Base-by-base conservation (phyloP, 1,140 invertebrate species). In the Bombus balteatus region DNA sequence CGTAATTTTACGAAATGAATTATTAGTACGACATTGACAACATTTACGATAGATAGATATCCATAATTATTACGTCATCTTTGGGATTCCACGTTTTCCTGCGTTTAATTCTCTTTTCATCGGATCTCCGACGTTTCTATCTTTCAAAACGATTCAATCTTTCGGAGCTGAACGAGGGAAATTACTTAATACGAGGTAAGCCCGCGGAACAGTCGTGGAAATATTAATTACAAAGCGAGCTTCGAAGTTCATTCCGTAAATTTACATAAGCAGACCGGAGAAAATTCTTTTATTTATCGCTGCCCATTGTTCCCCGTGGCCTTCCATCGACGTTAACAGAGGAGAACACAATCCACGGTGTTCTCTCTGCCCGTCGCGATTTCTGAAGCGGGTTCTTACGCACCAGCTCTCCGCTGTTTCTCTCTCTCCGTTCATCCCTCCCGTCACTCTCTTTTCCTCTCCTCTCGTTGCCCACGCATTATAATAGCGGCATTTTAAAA, bases 401-500 rank as follows among this genome's bases (percentile, higher is more conserved):
- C 83, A 80, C 59, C 57, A 41, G 73, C 68, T 81, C 53, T 53
- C 25, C 75, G 39, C 37, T 39, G 12, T 37, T 37, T 62, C 75
- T 25, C 34, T 34, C 62, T 15, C 62, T 32, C 62, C 2, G 62
- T 66, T 66, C 62, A 66, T 66, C 87, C 22, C 75, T 68, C 25
- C 47, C 43, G 65, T 53, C 68, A 25, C 72, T 12, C 28, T 32
- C 32, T n/a, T 15, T 74, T 18, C 9, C 34, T 37, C 78, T 39
- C 73, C 43, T 71, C 79, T 71, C 89, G 85, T 81, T 78, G 83
- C 86, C 89, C 86, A 90, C 80, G 89, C 89, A 91, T 91, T 89
- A 91, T 90, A 91, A 91, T 90, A 87, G 89, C 89, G 89, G 89
- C 87, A 90, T 87, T 90, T 90, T 92, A 91, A 89, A 91, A 84